Percentiles rank a stretch among this genome's conserved stretches.
Conservation (phyloP, 2,888 invertebrate genomes). For the Sussaba pulchella region DNA sequence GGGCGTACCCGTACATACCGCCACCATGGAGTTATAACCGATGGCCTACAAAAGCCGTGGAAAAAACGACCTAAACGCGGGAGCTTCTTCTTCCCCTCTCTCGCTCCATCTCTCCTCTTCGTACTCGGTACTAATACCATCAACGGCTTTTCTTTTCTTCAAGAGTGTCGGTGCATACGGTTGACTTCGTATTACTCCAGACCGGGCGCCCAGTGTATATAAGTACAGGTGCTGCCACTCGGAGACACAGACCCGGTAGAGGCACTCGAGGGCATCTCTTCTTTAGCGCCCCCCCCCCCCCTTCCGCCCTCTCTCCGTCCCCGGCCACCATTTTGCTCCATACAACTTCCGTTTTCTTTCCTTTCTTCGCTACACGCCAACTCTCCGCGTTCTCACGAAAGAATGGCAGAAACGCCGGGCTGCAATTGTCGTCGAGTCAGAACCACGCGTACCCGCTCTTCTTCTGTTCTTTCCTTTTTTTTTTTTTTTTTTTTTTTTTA, state of each 20-base stretch:
- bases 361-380: constrained; percentile 1
- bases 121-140: constrained; percentile 10
- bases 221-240: constrained; percentile 24
- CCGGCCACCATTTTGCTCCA: constrained; percentile 12
- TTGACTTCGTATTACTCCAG: constrained; percentile 39
- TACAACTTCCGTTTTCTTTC: background rate
- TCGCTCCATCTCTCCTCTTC: no score
- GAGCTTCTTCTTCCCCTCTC: background rate
- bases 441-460: constrained; percentile 12
- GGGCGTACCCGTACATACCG: constrained; percentile 21
- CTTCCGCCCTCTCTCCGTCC: constrained; percentile 38
- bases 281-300: constrained; percentile 27
- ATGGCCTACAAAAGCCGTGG: constrained; percentile 16
- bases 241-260: constrained; percentile 34
- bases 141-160: constrained; percentile 40
- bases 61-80: constrained; percentile 5
- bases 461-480: constrained; percentile 18
- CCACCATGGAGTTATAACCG: constrained; percentile 43
- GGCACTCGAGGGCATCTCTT: constrained; percentile 59
- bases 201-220: constrained; percentile 13
- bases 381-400: constrained; percentile 12
- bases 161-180: constrained; percentile 58
- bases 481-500: no score
- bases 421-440: constrained; percentile 43
- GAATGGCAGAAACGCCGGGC: constrained; percentile 29